Evolutionary conservation across 1,140 invertebrate genomes (phyloP), one percentile per base, ranked within the genome.

Genomic region (Zaprionus taronus): DNA sequence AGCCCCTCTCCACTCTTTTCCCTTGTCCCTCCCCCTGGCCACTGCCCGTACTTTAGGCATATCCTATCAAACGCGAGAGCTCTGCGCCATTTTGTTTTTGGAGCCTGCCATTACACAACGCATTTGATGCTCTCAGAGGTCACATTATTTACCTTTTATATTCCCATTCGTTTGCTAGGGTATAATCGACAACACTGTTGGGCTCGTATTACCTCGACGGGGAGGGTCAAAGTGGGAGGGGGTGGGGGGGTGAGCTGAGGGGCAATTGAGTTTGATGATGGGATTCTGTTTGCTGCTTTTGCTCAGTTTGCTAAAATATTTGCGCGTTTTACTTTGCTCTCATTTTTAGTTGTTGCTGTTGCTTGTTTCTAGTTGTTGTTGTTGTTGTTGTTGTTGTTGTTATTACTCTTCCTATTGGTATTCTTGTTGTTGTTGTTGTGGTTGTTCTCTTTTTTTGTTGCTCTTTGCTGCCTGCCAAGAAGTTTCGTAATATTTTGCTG

Each of bases 91-190:
- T 87, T 87, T 74, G 63, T 79, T 85, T 76, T 70, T 17, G 41
- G n/a, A 69, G 76, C 61, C 70, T 49, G 72, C 76, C 79, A 90
- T 90, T 90, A 85, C 79, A 79, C 74, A 89, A 89, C 86, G 85
- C 84, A 89, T 85, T 89, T 85, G 86, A 87, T 87, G 84, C 81
- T 90, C 85, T 89, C 85, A 85, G 81, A 89, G 85, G 85, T 89
- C 85, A 89, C 85, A 89, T 89, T 89, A 89, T 90, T 89, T 89
- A 85, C 85, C 85, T 89, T 89, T 89, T 89, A 89, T 89, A 89
- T 90, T 85, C 85, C 81, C 85, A 87, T 87, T 87, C 83, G 77
- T 80, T 70, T 73, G 66, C 51, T 56, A 44, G 44, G 56, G 49
- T 15, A 47, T 47, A 47, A 47, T 47, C 41, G 41, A 47, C 31